A percentile compares a stretch with the other conserved stretches of the same genome.
Evolutionary conservation across 2,797 vertebrate species (phyloP).

Genomic region (Nyctibius grandis): DNA sequence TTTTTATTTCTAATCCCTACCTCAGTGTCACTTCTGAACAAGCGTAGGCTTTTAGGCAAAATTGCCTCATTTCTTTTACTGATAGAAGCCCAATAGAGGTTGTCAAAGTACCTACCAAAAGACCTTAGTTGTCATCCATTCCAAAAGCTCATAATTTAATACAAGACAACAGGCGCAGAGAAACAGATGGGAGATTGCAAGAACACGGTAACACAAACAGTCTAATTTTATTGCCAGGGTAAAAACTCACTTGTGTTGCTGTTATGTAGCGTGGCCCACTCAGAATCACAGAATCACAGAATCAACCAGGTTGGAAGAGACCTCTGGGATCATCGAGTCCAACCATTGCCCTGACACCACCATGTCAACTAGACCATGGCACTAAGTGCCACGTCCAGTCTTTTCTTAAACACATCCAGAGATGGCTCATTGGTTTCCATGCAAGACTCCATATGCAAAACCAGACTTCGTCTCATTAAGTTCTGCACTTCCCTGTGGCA

Average conservation of each 20-base stretch:
- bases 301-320: too few relatives aligned
- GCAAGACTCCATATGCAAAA: not conserved
- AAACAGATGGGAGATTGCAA: slow-evolving; percentile 22
- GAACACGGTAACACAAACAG: not conserved
- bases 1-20: not conserved
- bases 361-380: too few relatives aligned
- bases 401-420: too few relatives aligned
- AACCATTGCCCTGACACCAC: too few relatives aligned
- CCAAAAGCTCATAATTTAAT: not conserved
- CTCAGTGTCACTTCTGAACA: not conserved
- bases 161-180: not conserved
- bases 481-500: not conserved
- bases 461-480: not conserved
- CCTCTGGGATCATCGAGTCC: too few relatives aligned
- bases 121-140: not conserved
- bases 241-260: slow-evolving; percentile 11
- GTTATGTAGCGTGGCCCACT: not conserved
- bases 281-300: too few relatives aligned
- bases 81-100: not conserved
- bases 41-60: not conserved
- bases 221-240: slow-evolving; percentile 9
- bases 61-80: slow-evolving; percentile 3
- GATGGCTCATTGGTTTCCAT: not conserved
- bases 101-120: not conserved
- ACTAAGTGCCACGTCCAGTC: too few relatives aligned